Evolutionary conservation across 2,888 invertebrate genomes (phyloP).

Genomic region (Coelinius sp.): DNA sequence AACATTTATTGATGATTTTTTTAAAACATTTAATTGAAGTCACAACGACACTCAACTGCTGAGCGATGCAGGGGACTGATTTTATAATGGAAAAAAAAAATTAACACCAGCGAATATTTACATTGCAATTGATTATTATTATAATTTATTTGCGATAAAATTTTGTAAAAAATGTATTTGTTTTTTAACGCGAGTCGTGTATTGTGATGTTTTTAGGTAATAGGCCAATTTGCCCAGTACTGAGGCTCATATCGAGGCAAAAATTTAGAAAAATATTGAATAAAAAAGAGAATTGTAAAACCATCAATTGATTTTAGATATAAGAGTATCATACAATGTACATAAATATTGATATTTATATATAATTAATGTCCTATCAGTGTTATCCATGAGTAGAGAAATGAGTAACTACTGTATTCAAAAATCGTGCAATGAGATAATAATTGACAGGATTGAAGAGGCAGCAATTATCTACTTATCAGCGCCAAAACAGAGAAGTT

Average conservation of each 20-base stretch:
- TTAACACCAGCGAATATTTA: not conserved
- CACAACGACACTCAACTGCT: slow-evolving; percentile 28
- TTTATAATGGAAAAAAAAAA: slow-evolving; percentile 25
- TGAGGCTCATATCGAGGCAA: slow-evolving; percentile 29
- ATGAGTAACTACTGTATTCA: not conserved
- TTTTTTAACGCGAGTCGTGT: not conserved
- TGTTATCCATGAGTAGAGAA: slow-evolving; percentile 3
- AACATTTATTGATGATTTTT: slow-evolving; percentile 3
- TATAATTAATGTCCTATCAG: not conserved
- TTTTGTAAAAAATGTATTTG: slow-evolving; percentile 19
- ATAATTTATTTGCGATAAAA: slow-evolving; percentile 6
- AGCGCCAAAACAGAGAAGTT: not conserved
- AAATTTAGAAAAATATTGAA: slow-evolving; percentile 34
- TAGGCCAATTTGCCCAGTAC: slow-evolving; percentile 36
- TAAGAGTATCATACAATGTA: slow-evolving; percentile 18
- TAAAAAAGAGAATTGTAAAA: slow-evolving; percentile 36
- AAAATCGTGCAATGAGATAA: slow-evolving; percentile 14
- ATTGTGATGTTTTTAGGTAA: slow-evolving; percentile 15
- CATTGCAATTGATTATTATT: not conserved
- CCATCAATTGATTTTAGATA: slow-evolving; percentile 35
- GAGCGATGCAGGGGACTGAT: slow-evolving; percentile 31
- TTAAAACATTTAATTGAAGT: slow-evolving; percentile 1
- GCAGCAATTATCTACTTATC: slow-evolving; percentile 3
- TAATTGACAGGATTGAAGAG: not conserved
- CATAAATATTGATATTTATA: slow-evolving; percentile 17